Conservation (phyloP, 2,113 vertebrate genomes). For the Sebastes fasciatus region DNA sequence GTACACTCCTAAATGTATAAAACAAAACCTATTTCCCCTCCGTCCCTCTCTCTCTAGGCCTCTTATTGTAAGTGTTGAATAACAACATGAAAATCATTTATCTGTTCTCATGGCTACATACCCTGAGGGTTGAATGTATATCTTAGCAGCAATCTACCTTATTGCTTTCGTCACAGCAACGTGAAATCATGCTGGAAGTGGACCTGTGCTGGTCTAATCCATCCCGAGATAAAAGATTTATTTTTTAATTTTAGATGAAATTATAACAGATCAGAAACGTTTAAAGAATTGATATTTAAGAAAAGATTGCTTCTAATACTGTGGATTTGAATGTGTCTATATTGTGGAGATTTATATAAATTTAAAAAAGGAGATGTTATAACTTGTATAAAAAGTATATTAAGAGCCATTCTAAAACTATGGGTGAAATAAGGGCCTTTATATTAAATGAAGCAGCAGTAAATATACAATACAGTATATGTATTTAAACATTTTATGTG, state of each 20-base stretch:
- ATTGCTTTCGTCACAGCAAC: neutral
- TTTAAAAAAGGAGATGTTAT: neutral
- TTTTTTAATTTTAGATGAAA: conserved; percentile 29
- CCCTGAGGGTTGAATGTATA: conserved; percentile 48
- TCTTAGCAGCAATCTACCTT: conserved; percentile 29
- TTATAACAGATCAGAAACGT: neutral
- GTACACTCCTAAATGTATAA: neutral
- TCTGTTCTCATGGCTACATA: neutral
- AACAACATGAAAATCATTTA: neutral
- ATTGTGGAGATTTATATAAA: conserved; percentile 6
- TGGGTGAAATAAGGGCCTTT: conserved; percentile 12
- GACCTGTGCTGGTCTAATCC: neutral
- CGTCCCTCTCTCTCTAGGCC: neutral
- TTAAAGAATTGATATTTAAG: conserved; percentile 23
- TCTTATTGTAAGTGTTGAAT: conserved; percentile 6
- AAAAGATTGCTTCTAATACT: neutral
- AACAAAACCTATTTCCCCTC: neutral
- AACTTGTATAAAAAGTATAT: conserved; percentile 23
- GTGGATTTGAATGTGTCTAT: conserved; percentile 27
- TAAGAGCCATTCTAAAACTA: conserved; percentile 44
- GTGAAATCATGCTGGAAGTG: neutral
- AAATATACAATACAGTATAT: conserved; percentile 20
- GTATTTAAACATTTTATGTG: conserved; percentile 14
- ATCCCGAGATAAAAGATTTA: conserved; percentile 25
- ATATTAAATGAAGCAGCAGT: neutral